Conservation (phyloP, 2,888 invertebrate species). For the Metallyticus violacea region DNA sequence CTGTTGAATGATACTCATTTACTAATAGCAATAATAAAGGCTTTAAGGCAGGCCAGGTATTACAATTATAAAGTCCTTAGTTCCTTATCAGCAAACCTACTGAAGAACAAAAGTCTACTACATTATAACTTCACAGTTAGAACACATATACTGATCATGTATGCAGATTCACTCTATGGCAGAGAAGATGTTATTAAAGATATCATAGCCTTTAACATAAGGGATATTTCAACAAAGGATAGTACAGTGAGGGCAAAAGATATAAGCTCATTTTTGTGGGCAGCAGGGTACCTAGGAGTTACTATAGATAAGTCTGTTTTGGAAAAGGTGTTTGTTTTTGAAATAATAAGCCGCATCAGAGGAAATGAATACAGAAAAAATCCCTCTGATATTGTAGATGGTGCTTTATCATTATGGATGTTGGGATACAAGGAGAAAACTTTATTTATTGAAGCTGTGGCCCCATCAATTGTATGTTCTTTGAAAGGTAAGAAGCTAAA, state of each 20-base stretch:
- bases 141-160: constrained; percentile 47
- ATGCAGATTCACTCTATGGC: constrained; percentile 44
- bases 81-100: constrained; percentile 39
- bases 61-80: constrained; percentile 19
- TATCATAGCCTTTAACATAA: not conserved
- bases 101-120: constrained; percentile 43
- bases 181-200: not conserved
- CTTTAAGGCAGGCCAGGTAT: constrained; percentile 39
- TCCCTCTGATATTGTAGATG: constrained; percentile 42
- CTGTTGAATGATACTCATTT: constrained; percentile 44
- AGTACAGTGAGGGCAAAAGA: constrained; percentile 42
- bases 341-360: not conserved
- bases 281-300: constrained; percentile 44
- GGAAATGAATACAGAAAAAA: constrained; percentile 39
- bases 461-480: not conserved
- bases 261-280: constrained; percentile 49
- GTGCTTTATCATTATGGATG: constrained; percentile 47
- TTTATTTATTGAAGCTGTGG: constrained; percentile 7
- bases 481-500: not conserved
- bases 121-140: constrained; percentile 45
- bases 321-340: not conserved
- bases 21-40: constrained; percentile 47
- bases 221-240: not conserved
- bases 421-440: constrained; percentile 42
- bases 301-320: constrained; percentile 30